Evolutionary conservation across 2,888 invertebrate species (phyloP).

Genomic region (Iphiclides podalirius): DNA sequence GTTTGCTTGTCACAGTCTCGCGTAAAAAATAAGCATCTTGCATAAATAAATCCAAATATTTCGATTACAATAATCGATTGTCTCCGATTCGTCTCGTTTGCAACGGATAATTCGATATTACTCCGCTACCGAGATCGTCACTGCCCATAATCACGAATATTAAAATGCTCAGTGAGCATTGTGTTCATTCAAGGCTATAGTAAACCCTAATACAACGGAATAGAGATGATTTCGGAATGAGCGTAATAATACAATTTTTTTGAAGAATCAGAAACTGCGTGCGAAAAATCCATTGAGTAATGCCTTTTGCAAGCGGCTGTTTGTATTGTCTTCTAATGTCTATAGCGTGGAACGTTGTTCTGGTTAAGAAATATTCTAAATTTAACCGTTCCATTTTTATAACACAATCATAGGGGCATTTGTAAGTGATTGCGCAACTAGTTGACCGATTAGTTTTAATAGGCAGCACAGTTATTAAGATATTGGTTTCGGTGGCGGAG

Average conservation of each 20-base stretch:
- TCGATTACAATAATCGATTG: conserved; percentile 32
- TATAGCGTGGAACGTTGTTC: conserved; percentile 42
- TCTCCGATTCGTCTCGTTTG: conserved; percentile 30
- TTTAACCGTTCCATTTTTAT: not conserved
- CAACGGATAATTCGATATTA: conserved; percentile 32
- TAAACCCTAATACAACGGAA: conserved; percentile 22
- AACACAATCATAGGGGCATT: no score
- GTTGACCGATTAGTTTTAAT: no score
- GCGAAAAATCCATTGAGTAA: conserved; percentile 60
- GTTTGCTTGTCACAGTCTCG: no score
- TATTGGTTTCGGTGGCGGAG: no score
- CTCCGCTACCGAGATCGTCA: conserved; percentile 32
- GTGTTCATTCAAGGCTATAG: conserved; percentile 21
- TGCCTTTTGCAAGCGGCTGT: conserved; percentile 46
- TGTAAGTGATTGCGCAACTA: no score
- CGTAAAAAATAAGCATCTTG: no score
- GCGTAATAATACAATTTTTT: conserved; percentile 20
- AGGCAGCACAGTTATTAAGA: no score
- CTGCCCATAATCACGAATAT: conserved; percentile 38
- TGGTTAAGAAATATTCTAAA: conserved; percentile 49
- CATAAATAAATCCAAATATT: conserved; percentile 29
- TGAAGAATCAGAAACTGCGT: conserved; percentile 44
- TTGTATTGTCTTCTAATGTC: conserved; percentile 49
- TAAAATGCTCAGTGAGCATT: conserved; percentile 26
- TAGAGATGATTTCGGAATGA: conserved; percentile 22